These are phyloP conservation scores for Allobates femoralis DNA, from an alignment of 2,797 vertebrate species.

Conservation along the genomic window DNA sequence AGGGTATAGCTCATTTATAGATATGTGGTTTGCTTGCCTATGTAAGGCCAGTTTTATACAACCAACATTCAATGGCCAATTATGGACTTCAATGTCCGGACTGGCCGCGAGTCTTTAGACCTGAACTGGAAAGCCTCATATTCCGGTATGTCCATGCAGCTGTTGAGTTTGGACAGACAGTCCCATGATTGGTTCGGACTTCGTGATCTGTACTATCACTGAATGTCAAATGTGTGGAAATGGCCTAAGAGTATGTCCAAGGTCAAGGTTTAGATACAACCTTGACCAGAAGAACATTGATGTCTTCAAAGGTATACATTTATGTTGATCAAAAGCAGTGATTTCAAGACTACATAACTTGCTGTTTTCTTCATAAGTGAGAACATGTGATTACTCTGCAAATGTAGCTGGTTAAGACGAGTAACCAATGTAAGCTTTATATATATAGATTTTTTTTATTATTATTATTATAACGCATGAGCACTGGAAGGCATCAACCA, in stretches of 20 bases:
- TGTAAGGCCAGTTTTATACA: not conserved
- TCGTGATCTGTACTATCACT: no score
- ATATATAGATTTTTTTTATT: not conserved
- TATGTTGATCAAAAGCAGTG: not conserved
- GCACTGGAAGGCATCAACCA: constrained; percentile 19
- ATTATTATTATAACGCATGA: not conserved
- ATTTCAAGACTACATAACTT: not conserved
- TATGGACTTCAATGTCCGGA: no score
- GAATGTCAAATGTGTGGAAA: no score
- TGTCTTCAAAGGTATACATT: not conserved
- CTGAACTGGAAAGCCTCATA: no score
- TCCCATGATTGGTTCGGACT: no score
- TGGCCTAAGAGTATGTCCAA: not conserved
- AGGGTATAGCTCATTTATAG: not conserved
- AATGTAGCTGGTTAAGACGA: not conserved
- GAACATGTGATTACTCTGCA: constrained; percentile 27
- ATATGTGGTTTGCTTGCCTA: not conserved
- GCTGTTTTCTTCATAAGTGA: not conserved
- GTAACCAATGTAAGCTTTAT: not conserved
- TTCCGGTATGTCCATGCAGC: no score
- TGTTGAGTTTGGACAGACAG: no score
- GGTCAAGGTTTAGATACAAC: not conserved
- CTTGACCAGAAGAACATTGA: not conserved
- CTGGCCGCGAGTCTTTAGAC: no score
- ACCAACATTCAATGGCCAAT: no score